Evolutionary conservation across 1,140 invertebrate genomes (phyloP).

Genomic region (Brachionus angularis): DNA sequence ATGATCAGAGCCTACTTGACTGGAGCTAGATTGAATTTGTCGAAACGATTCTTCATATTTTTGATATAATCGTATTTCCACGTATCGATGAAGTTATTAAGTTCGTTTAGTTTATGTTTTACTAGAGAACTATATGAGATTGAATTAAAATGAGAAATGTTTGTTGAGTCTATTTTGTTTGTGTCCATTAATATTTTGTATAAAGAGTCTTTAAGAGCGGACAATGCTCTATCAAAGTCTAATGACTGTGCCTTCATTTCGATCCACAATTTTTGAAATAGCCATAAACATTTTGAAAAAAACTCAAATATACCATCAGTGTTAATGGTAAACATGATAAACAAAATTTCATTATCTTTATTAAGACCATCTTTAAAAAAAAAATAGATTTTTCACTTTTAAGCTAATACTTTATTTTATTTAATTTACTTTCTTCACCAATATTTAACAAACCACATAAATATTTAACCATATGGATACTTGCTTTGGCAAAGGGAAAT

Average conservation of each 20-base stretch:
- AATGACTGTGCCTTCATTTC: slow-evolving; percentile 42
- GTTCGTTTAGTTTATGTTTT: slow-evolving; percentile 20
- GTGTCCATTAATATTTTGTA: slow-evolving; percentile 17
- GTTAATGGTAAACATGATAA: slow-evolving; percentile 25
- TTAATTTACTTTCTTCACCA: not conserved
- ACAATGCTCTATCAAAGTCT: slow-evolving; percentile 33
- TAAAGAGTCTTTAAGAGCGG: slow-evolving; percentile 25
- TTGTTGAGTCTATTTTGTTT: slow-evolving; percentile 5
- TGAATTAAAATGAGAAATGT: too few relatives aligned
- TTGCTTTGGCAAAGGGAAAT: slow-evolving; percentile 41
- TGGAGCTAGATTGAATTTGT: slow-evolving; percentile 16
- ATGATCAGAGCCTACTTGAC: not conserved
- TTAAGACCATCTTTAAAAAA: slow-evolving; percentile 4
- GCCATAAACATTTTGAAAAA: slow-evolving; percentile 27
- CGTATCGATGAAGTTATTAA: slow-evolving; percentile 20
- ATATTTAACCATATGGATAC: slow-evolving; percentile 36
- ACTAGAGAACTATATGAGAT: not conserved
- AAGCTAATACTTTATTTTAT: too few relatives aligned
- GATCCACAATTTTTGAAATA: slow-evolving; percentile 22
- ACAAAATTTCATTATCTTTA: slow-evolving; percentile 26
- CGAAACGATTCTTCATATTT: slow-evolving; percentile 13
- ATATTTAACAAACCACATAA: not conserved
- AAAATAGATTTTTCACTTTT: too few relatives aligned
- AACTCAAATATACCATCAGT: slow-evolving; percentile 31
- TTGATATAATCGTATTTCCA: slow-evolving; percentile 42